Conservation (phyloP, 1,140 invertebrate species). For the Maniola jurtina region DNA sequence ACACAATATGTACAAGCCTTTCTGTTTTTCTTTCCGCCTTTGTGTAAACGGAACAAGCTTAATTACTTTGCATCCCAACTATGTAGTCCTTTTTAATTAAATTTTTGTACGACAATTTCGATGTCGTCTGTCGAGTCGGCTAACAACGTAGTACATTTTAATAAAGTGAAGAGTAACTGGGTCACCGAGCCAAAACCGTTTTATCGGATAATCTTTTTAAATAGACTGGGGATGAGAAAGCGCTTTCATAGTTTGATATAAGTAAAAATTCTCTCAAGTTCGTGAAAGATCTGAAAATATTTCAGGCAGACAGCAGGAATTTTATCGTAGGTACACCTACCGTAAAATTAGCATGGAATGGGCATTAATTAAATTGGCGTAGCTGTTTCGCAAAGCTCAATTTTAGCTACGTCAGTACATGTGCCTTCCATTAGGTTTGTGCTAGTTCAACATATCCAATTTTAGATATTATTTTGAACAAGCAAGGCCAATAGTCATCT, state of each 20-base stretch:
- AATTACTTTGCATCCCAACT: slow-evolving; percentile 3
- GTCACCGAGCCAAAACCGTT: slow-evolving; percentile 1
- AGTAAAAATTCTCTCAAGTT: not conserved
- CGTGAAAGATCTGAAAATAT: not conserved
- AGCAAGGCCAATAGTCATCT: no score
- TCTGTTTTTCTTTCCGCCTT: no score
- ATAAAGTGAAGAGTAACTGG: slow-evolving; percentile 10
- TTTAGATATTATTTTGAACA: no score
- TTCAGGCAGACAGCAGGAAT: not conserved
- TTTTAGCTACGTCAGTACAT: no score
- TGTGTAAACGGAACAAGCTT: not conserved
- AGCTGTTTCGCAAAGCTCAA: no score
- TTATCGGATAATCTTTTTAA: slow-evolving; percentile 5
- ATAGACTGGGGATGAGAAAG: not conserved
- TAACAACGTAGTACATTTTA: not conserved
- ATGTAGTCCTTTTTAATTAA: slow-evolving; percentile 6
- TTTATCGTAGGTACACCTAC: no score
- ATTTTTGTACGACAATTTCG: slow-evolving; percentile 3
- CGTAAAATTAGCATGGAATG: no score
- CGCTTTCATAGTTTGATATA: not conserved
- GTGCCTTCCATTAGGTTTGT: no score
- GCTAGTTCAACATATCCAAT: no score
- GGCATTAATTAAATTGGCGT: no score
- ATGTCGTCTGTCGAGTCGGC: not conserved
- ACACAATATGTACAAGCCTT: no score